Base-by-base conservation (phyloP, 2,113 vertebrate genomes). In the Pungitius pungitius region DNA sequence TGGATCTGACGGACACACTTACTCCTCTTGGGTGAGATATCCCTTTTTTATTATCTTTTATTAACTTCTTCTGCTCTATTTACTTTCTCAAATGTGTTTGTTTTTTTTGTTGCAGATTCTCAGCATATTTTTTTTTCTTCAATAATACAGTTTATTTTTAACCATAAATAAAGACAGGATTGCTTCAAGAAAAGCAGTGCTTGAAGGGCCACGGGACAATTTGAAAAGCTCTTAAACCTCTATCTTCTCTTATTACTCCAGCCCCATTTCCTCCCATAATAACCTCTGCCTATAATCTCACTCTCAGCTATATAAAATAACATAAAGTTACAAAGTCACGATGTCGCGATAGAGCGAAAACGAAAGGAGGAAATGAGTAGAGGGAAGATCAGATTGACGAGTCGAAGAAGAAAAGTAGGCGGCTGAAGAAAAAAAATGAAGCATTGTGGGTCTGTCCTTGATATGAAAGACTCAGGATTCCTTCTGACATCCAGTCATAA, bases 1-100 rank as follows among this genome's bases (percentile, higher is more conserved):
- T 68, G 91, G 88, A 35, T 92, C 90, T 56, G 96, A 99, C 5
- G 97, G 96, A 24, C 97, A 98, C 83, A 95, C 93, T 15, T 92
- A 91, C 78, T 88, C 90, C 0, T 92, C 92, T 63, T 94, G 95
- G 95, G 97, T 98, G 35, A 88, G 85, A 65, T 1, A 2, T 56
- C 5, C 22, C 18, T 42, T 45, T 40, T 37, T 17, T 22, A 14
- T 12, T 18, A 10, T 30, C 24, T 60, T 22, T n/a, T n/a, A 43
- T 51, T 33, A 12, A 51, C 60, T 51, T 58, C 12, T 62, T 26
- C 22, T 4, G 10, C 22, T 63, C 4, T 30, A 1, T 33, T 1
- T 37, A 26, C 35, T 6, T 17, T 69, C 7, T 42, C n/a, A 11
- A 47, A 8, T 54, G 9, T 59, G 22, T 55, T 6, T 40, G 17